A percentile compares a stretch with the other conserved stretches of the same genome.
These are phyloP conservation scores for Hypercompe scribonia DNA, from an alignment of 2,888 invertebrate species.

Conservation along the genomic window DNA sequence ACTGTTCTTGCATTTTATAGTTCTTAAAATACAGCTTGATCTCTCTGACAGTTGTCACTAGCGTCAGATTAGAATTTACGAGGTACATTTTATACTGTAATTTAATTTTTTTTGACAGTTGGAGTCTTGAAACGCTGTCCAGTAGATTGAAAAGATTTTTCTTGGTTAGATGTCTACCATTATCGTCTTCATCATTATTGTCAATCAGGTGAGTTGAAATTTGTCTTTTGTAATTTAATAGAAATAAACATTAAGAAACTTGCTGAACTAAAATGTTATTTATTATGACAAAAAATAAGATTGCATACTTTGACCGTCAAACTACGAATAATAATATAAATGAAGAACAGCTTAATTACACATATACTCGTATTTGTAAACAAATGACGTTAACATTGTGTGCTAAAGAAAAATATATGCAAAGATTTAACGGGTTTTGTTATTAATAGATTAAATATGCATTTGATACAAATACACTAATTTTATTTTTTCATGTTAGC, in stretches of 20 bases:
- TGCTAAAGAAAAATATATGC: not conserved
- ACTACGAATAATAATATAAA: not conserved
- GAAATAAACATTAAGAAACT: no score
- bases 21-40: no score
- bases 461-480: not conserved
- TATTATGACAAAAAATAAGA: not conserved
- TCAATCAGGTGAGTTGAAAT: no score
- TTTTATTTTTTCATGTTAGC: not conserved
- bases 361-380: not conserved
- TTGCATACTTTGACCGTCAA: not conserved
- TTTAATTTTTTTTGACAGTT: not conserved
- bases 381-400: not conserved
- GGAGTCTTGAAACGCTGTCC: not conserved
- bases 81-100: no score
- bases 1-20: not conserved
- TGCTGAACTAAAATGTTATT: not conserved
- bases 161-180: not conserved
- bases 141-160: not conserved
- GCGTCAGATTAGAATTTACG: no score
- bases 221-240: no score
- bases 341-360: not conserved
- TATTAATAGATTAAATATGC: no score
- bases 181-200: not conserved
- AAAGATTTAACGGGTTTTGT: not conserved
- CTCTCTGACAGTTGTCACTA: no score